Base-by-base conservation (phyloP, 2,888 invertebrate species). In the Diogma glabrata region DNA sequence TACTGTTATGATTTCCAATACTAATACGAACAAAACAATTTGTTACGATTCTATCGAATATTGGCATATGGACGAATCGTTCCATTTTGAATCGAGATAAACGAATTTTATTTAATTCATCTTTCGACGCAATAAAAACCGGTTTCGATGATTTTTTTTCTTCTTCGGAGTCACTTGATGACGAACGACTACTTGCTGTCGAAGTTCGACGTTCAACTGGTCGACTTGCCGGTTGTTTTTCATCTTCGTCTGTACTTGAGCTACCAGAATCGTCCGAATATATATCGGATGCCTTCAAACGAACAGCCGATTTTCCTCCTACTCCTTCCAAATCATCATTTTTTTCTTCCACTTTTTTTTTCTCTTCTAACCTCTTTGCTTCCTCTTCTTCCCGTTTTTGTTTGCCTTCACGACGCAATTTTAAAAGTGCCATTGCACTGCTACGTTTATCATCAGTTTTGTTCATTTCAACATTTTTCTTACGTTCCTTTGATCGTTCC, bases 21-120 rank as follows among this genome's bases (percentile, higher is more conserved):
- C 94, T 95, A 60, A 99, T 89, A 30, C 95, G 76, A 0, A 99
- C 96, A 70, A 87, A 99, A 65, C 94, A 95, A 10, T 96, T 96
- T 56, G 79, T 78, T 3, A 90, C 92, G 1, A 91, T 87, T 46
- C 87, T 78, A 55, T 85, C 82, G 69, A 99, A 99, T 73, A 95
- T 94, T 1, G 99, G 99, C 61, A 96, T 75, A 68, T 97, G 96
- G 3, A 96, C 91, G 67, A 96, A 87, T 63, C 87, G 81, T 68
- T 96, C 96, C 68, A 99, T 74, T 72, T 94, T 95, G 66, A 89
- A 86, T 60, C 99, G 82, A 60, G 79, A 79, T 9, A 95, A 69
- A 52, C 92, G 76, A 30, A 93, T 82, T 69, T 85, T 85, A 62
- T 84, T 86, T 28, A 99, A 75, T 61, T 97, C 93, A 47, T 87